Evolutionary conservation across 2,113 vertebrate species (phyloP).

Genomic region (Nothoprocta pentlandii): DNA sequence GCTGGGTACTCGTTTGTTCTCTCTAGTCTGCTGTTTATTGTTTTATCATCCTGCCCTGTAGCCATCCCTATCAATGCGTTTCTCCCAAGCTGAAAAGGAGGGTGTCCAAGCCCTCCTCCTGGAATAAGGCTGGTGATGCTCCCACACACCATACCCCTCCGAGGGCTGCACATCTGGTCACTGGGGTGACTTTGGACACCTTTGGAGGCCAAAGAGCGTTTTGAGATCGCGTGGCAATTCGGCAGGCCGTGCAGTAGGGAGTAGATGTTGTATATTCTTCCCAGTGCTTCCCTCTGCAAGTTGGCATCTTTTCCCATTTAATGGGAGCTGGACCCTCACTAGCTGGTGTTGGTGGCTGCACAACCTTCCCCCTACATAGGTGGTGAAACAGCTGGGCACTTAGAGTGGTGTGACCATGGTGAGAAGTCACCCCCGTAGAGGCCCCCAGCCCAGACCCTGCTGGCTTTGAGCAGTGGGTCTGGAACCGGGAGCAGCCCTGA

Average conservation of each 20-base stretch:
- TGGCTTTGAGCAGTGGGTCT: background rate
- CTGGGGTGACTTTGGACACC: slow-evolving; percentile 1
- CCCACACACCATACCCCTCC: background rate
- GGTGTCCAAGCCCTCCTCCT: background rate
- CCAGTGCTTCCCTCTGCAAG: background rate
- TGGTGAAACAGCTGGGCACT: background rate
- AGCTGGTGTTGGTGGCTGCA: slow-evolving; percentile 13
- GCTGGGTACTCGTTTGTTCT: background rate
- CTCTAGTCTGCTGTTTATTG: background rate
- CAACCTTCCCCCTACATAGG: background rate
- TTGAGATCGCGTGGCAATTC: background rate
- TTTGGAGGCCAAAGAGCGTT: background rate
- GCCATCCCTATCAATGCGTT: background rate
- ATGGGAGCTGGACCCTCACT: background rate
- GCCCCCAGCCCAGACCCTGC: background rate
- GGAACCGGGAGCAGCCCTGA: background rate
- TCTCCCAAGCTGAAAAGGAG: background rate
- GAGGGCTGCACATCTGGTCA: background rate
- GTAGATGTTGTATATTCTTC: slow-evolving; percentile 43
- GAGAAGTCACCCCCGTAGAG: background rate
- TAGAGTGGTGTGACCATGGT: background rate
- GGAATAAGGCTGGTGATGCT: background rate
- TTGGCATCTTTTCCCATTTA: background rate
- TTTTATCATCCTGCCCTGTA: background rate
- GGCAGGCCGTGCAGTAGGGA: slow-evolving; percentile 15